Conservation (phyloP, 2,113 vertebrate species). For the Crotalus tigris region DNA sequence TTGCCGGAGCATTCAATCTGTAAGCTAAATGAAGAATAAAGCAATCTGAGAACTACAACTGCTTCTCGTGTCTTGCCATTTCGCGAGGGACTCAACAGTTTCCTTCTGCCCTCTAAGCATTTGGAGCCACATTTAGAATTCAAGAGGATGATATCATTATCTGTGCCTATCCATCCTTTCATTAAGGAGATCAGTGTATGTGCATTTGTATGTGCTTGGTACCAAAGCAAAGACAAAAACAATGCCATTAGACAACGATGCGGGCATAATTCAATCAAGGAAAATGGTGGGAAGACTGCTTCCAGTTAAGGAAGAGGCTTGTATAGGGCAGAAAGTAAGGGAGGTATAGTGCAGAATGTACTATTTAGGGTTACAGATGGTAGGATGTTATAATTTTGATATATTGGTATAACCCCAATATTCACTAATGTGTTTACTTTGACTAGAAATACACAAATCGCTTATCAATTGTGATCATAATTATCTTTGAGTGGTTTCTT, state of each 20-base stretch:
- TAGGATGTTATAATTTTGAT: too few relatives aligned
- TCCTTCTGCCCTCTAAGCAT: not conserved
- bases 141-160: not conserved
- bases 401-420: conserved; percentile 1
- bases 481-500: not conserved
- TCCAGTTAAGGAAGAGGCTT: not conserved
- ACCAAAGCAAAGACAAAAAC: not conserved
- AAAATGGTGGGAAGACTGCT: not conserved
- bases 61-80: too few relatives aligned
- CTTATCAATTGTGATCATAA: conserved; percentile 2
- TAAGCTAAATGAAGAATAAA: too few relatives aligned
- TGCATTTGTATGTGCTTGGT: not conserved
- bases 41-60: too few relatives aligned
- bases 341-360: not conserved
- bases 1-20: too few relatives aligned
- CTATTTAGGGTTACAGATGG: not conserved
- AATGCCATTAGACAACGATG: not conserved
- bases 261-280: not conserved
- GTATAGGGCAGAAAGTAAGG: not conserved
- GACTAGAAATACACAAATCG: conserved; percentile 25
- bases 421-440: conserved; percentile 29
- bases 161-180: not conserved
- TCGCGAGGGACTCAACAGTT: too few relatives aligned
- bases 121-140: not conserved
- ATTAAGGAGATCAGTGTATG: not conserved